These are phyloP conservation scores for Manis javanica DNA, from an alignment of 2,797 vertebrate species.

Conservation along the genomic window DNA sequence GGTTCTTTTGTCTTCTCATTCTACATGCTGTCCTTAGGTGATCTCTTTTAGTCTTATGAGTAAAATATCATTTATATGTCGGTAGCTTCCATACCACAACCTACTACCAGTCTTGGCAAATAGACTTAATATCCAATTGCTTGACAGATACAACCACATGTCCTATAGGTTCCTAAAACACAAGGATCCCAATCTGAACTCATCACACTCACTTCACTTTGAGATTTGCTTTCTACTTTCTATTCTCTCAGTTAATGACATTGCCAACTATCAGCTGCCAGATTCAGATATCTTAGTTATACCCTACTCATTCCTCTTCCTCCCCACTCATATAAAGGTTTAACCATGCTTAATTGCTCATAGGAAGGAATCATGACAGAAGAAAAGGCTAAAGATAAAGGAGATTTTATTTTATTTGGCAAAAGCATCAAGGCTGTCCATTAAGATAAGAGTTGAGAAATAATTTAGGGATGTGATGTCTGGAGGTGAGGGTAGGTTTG, in stretches of 20 bases:
- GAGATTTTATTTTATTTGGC: not conserved
- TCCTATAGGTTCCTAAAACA: not conserved
- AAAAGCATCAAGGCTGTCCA: not conserved
- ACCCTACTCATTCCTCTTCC: not conserved
- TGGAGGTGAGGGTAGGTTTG: not conserved
- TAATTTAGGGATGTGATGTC: not conserved
- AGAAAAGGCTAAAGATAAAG: not conserved
- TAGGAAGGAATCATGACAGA: not conserved
- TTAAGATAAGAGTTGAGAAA: not conserved
- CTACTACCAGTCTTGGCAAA: not conserved
- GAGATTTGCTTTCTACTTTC: not conserved
- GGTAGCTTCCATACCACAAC: not conserved
- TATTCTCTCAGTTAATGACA: not conserved
- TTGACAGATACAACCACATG: not conserved
- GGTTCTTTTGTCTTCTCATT: not conserved
- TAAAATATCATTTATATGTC: not conserved
- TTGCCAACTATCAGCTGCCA: not conserved
- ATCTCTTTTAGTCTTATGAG: not conserved
- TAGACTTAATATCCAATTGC: not conserved
- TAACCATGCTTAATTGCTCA: not conserved
- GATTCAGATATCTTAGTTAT: not conserved
- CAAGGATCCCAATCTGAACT: not conserved
- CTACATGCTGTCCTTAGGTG: not conserved
- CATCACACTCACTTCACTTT: not conserved
- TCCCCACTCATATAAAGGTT: not conserved